Evolutionary conservation across 2,888 invertebrate genomes (phyloP).

Genomic region (Ariolimax columbianus): DNA sequence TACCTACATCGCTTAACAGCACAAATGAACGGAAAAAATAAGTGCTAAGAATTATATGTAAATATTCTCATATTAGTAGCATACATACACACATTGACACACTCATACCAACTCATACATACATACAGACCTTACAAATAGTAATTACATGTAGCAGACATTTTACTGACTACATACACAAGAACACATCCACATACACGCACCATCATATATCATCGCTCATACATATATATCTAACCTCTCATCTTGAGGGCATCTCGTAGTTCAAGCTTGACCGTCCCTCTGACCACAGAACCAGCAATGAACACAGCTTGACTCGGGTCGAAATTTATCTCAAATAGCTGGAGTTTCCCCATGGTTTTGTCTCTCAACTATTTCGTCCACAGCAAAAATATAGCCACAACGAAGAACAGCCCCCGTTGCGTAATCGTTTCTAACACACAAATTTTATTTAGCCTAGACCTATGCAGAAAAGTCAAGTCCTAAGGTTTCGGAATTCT

Average conservation of each 20-base stretch:
- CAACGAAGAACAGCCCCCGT: not conserved
- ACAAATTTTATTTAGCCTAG: not conserved
- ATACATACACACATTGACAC: no score
- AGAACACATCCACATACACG: not conserved
- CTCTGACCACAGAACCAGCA: constrained; percentile 51
- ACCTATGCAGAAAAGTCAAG: not conserved
- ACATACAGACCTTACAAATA: no score
- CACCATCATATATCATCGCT: not conserved
- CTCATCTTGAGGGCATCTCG: constrained; percentile 55
- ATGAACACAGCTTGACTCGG: constrained; percentile 49
- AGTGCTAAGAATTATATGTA: no score
- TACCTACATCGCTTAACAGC: no score
- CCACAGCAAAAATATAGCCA: not conserved
- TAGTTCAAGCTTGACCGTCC: constrained; percentile 50
- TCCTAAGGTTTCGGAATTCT: not conserved
- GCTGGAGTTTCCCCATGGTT: constrained; percentile 52
- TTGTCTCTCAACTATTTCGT: not conserved
- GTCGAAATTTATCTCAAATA: constrained; percentile 52
- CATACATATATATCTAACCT: constrained; percentile 43
- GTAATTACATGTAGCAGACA: no score
- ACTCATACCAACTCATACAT: no score
- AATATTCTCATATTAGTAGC: no score
- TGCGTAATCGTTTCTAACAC: not conserved
- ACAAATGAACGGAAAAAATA: no score
- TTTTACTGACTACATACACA: not conserved